Evolutionary conservation across 2,797 vertebrate genomes (phyloP), one percentile per base, ranked within the genome.

Genomic region (Philypnodon macrostomus): DNA sequence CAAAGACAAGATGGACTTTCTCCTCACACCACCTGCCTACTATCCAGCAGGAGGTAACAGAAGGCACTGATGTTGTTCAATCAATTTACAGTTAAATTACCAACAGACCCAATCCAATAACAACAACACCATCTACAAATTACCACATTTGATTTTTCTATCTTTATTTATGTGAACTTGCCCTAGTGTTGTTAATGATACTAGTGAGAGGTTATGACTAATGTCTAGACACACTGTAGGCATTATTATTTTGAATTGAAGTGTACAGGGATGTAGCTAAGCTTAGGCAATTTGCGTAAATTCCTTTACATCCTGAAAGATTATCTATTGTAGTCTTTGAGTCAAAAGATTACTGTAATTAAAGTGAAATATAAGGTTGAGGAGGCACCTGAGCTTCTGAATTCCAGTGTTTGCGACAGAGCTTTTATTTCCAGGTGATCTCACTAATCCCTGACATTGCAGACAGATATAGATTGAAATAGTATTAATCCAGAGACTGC

Each of bases 1-100:
- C 62, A 98, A 99, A 80, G 96, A 99, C 80, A 98, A 97, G 76
- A 83, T 96, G 80, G 91, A 98, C 78, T 98, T 97, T 15, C 83
- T 89, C 51, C 32, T 87, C 12, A 50, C 76, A 0, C 80, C 83
- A 1, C 92, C 92, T 1, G 19, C 87, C 47, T 82, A 83, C 61
- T 97, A 95, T 77, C 93, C 94, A 27, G 36, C 64, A 9, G 92
- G 85, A 82, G 91, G 97, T 98, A 59, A 88, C 90, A 42, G n/a
- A 14, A 14, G 44, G 12, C 33, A 24, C 19, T 7, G 13, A 4
- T 35, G n/a, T 37, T 46, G 5, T 36, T 45, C 13, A 26, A 23
- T 3, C 21, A 23, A 3, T 3, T 6, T 3, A 23, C 21, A 23
- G 21, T 23, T n/a, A n/a, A n/a, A n/a, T n/a, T n/a, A n/a, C n/a